phyloP scores from a whole-genome alignment of 1,140 invertebrate genomes.

The Planococcus citri region DNA sequence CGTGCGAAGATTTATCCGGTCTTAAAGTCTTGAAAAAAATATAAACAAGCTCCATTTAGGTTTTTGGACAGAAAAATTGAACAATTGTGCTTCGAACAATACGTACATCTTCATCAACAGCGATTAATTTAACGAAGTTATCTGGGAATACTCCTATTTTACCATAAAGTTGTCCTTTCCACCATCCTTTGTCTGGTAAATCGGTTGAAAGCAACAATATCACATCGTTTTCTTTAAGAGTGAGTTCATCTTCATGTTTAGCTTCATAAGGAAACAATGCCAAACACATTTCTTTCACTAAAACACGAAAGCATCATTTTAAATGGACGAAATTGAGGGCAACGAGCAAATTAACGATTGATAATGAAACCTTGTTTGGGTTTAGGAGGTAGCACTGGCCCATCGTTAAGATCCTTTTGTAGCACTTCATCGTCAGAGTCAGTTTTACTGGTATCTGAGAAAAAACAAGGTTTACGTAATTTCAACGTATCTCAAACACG shows the following conservation, averaged over 20 bases:
- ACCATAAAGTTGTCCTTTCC: slow-evolving; percentile 85
- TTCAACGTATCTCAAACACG: no score
- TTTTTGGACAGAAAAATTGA: no score
- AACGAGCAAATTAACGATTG: neutral
- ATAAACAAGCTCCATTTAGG: no score
- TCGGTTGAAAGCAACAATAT: slow-evolving; percentile 76
- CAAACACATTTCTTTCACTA: slow-evolving; percentile 58
- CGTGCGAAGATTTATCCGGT: neutral
- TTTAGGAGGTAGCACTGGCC: slow-evolving; percentile 20
- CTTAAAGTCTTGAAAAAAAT: neutral
- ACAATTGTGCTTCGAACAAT: no score
- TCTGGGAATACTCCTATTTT: slow-evolving; percentile 89
- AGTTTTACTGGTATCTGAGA: slow-evolving; percentile 12
- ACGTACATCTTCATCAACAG: slow-evolving; percentile 27
- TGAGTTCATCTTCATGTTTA: slow-evolving; percentile 86
- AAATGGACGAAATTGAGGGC: no score
- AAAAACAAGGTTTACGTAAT: neutral
- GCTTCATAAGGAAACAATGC: slow-evolving; percentile 83
- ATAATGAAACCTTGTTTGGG: slow-evolving; percentile 1
- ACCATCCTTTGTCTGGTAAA: slow-evolving; percentile 90
- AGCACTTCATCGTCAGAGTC: neutral
- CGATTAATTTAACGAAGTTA: slow-evolving; percentile 76
- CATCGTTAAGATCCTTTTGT: neutral
- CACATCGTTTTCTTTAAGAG: slow-evolving; percentile 75
- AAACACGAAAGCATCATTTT: slow-evolving; percentile 25